Conservation (phyloP, 2,888 invertebrate species). For the Hesperia comma region DNA sequence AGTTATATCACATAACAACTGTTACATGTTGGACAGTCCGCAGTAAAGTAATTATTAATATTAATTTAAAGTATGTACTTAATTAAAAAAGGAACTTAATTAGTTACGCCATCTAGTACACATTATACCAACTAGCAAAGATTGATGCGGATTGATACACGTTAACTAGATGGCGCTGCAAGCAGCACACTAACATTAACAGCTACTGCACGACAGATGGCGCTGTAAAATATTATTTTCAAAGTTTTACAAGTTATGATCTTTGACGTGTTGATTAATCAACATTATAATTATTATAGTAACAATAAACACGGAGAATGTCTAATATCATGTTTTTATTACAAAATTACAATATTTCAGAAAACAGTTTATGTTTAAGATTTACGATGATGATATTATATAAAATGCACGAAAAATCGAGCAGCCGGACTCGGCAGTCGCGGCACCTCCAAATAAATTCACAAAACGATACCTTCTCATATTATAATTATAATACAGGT, state of each 20-base stretch:
- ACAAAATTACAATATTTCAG: too few species aligned
- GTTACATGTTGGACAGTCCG: too few species aligned
- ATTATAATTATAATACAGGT: neutral
- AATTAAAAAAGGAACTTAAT: neutral
- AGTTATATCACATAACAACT: too few species aligned
- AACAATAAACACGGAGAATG: too few species aligned
- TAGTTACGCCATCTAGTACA: neutral
- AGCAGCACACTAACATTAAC: neutral
- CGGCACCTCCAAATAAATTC: neutral
- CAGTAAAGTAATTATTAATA: too few species aligned
- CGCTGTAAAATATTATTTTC: neutral
- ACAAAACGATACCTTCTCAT: neutral
- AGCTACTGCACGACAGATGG: slow-evolving; percentile 6
- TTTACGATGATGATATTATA: too few species aligned
- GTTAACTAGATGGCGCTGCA: slow-evolving; percentile 1
- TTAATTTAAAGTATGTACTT: too few species aligned
- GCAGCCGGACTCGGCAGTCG: neutral
- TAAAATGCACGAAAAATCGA: neutral
- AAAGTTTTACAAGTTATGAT: too few species aligned
- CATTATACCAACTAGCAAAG: neutral
- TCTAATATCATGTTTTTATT: too few species aligned
- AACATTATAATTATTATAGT: too few species aligned
- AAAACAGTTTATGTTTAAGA: too few species aligned
- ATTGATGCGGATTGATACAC: neutral
- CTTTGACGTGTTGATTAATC: too few species aligned